Evolutionary conservation across 64 coral and sea anemone genomes (phyloP).

Genomic region (Actinia equina): DNA sequence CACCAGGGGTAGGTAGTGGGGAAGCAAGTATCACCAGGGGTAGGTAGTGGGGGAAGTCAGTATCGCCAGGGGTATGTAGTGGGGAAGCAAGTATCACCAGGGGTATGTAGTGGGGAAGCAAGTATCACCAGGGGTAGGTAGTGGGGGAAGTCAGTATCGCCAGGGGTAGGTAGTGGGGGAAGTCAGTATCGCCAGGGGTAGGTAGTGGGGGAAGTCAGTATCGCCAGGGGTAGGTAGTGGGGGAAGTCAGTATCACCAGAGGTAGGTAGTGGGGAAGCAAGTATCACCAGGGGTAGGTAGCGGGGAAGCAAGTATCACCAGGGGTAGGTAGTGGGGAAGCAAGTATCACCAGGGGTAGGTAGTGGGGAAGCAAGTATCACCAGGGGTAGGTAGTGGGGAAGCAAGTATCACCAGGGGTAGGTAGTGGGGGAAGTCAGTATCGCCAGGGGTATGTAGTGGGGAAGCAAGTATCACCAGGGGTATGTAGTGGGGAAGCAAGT

Average conservation of each 20-base stretch:
- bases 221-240: slow-evolving; percentile 60
- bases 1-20: too few species aligned
- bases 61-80: too few species aligned
- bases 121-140: too few species aligned
- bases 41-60: too few species aligned
- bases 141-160: slow-evolving; percentile 36
- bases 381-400: slow-evolving; percentile 41
- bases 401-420: too few species aligned
- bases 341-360: too few species aligned
- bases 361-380: slow-evolving; percentile 33
- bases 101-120: too few species aligned
- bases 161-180: slow-evolving; percentile 45
- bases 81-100: too few species aligned
- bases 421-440: background rate
- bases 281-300: slow-evolving; percentile 60
- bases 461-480: background rate
- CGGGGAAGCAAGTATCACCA: background rate
- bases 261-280: slow-evolving; percentile 8
- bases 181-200: background rate
- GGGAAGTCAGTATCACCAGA: too few species aligned
- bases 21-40: too few species aligned
- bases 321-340: slow-evolving; percentile 26
- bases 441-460: too few species aligned
- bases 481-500: too few species aligned
- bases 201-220: slow-evolving; percentile 17